Evolutionary conservation across 2,797 vertebrate species (phyloP).

Genomic region (Trematomus bernacchii): DNA sequence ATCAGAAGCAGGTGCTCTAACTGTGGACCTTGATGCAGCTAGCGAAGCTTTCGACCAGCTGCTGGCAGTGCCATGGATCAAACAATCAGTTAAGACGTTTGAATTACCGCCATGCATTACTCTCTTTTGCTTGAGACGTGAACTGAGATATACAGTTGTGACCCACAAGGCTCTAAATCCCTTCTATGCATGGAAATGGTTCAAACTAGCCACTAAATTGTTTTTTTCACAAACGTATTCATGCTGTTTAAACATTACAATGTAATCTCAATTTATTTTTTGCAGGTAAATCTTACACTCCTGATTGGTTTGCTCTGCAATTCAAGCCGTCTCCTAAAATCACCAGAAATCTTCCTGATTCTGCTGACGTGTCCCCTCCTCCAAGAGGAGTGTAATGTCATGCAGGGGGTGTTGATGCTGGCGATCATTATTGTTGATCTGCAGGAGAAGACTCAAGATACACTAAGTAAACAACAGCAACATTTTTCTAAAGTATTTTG

Average conservation of each 20-base stretch:
- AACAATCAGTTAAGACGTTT: constrained; percentile 62
- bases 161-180: neutral
- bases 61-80: constrained; percentile 74
- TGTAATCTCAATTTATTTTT: neutral
- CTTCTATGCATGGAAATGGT: neutral
- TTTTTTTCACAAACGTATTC: neutral
- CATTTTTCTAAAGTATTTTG: neutral
- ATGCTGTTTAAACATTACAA: neutral
- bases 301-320: constrained; percentile 1
- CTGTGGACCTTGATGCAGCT: constrained; percentile 77
- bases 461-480: constrained; percentile 69
- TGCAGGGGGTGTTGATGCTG: constrained; percentile 50
- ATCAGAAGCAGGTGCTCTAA: constrained; percentile 42
- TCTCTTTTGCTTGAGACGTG: neutral
- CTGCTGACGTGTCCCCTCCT: constrained; percentile 74
- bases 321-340: constrained; percentile 53
- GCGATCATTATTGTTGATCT: constrained; percentile 50
- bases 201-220: neutral
- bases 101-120: neutral
- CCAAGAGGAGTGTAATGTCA: constrained; percentile 64
- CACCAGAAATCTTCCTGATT: constrained; percentile 77
- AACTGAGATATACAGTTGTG: neutral
- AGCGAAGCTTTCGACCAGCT: constrained; percentile 69
- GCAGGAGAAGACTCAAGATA: constrained; percentile 36
- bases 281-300: constrained; percentile 51